A percentile compares a stretch with the other conserved stretches of the same genome.
phyloP scores from a whole-genome alignment of 2,888 invertebrate genomes.

The Aporophyla lueneburgensis region DNA sequence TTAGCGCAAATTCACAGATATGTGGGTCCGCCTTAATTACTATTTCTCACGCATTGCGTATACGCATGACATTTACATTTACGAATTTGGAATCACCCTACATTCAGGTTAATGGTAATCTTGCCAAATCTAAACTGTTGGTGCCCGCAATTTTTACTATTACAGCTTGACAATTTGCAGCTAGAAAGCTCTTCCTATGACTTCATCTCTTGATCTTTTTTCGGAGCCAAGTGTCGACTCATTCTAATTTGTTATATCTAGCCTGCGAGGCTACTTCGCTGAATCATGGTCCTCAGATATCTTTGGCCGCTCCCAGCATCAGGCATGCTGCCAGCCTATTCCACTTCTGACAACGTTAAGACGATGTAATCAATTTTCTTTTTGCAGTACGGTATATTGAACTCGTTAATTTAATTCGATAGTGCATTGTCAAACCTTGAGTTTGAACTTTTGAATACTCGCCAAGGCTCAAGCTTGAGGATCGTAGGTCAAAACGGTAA shows the following conservation, averaged over 20 bases:
- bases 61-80: constrained; percentile 62
- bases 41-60: constrained; percentile 65
- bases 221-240: constrained; percentile 25
- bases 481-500: constrained; percentile 46
- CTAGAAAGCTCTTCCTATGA: constrained; percentile 20
- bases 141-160: constrained; percentile 8
- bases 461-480: constrained; percentile 45
- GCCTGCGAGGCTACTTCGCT: constrained; percentile 39
- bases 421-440: constrained; percentile 52
- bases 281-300: constrained; percentile 53
- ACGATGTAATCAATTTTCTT: constrained; percentile 29
- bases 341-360: constrained; percentile 22
- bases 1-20: constrained; percentile 50
- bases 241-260: constrained; percentile 43
- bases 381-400: constrained; percentile 24
- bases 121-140: constrained; percentile 42
- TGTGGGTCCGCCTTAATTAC: constrained; percentile 58
- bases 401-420: constrained; percentile 25
- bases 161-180: constrained; percentile 4
- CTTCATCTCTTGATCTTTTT: constrained; percentile 40
- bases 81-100: constrained; percentile 62
- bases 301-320: constrained; percentile 39
- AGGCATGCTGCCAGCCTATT: constrained; percentile 53
- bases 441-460: constrained; percentile 60
- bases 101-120: constrained; percentile 49